These are phyloP conservation scores for Anser cygnoides DNA, from an alignment of 2,113 vertebrate genomes.

Conservation along the genomic window DNA sequence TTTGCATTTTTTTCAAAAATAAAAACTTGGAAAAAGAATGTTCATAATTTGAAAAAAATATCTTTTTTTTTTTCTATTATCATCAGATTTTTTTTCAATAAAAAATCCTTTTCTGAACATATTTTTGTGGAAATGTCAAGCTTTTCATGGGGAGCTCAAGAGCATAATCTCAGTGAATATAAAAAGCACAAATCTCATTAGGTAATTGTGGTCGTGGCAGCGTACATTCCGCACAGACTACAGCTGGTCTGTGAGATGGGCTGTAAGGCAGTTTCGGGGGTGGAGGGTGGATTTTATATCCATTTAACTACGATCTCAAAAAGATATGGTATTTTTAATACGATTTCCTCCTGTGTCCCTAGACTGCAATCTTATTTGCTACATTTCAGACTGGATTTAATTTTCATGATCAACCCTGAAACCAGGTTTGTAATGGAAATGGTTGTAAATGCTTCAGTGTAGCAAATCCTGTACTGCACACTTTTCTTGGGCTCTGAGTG, in stretches of 20 bases:
- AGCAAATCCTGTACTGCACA: background rate
- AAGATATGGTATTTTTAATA: conserved; percentile 27
- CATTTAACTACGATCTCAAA: background rate
- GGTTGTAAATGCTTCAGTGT: background rate
- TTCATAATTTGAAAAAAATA: background rate
- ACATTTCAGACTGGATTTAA: conserved; percentile 32
- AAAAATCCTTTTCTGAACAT: background rate
- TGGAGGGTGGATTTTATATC: background rate
- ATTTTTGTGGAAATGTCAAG: background rate
- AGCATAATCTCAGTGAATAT: background rate
- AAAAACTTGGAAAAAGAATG: background rate
- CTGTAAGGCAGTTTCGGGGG: background rate
- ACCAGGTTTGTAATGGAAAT: background rate
- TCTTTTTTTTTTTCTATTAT: background rate
- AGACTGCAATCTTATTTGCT: conserved; percentile 22
- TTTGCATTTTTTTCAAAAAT: background rate
- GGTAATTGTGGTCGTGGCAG: background rate
- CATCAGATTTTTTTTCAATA: background rate
- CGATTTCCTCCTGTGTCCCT: conserved; percentile 17
- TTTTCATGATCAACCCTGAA: conserved; percentile 16
- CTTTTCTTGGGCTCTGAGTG: background rate
- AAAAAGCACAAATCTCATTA: background rate
- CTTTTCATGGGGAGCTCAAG: background rate
- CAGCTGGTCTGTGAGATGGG: background rate
- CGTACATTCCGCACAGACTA: background rate